Base-by-base conservation (phyloP, 2,797 vertebrate species). In the Luscinia luscinia region DNA sequence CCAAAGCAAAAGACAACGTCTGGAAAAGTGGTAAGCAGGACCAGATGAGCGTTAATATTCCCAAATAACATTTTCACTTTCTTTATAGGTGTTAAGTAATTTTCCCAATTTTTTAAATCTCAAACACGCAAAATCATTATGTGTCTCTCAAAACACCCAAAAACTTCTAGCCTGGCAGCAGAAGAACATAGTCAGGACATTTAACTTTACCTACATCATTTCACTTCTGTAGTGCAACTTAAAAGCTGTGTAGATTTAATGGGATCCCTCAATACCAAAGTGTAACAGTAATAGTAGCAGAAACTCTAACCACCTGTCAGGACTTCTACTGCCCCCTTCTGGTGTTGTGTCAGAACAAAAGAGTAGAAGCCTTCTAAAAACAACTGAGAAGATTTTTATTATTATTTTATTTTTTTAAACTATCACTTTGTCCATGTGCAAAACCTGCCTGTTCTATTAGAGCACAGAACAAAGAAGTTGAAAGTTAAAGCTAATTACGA, bases 1-100 rank as follows among this genome's bases (percentile, higher is more conserved):
- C 99, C 95, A 99, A 97, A 36, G 98, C 98, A 97, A 99, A 99
- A 17, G 99, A 99, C 94, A 99, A 92, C 0, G 98, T 99, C 99
- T 99, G 49, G 97, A 98, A 95, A 76, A 96, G 59, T 4, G 22
- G 23, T 23, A 94, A 95, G 41, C 54, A 87, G 80, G 22, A 94
- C 21, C 30, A 94, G 64, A 13, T 20, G 9, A 89, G 23, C 3
- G 6, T 85, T 40, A 68, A 40, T 43, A 64, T 15, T 73, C 54
- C 54, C 75, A 61, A 67, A 69, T 66, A 88, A 63, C 19, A 22
- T 59, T 93, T 57, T 57, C 32, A 67, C 6, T 22, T 40, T 76
- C 24, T 36, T 54, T 30, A 74, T 3, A 75, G 20, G 18, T 55
- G 66, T 72, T 19, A 66, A 73, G 66, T 40, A 30, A n/a, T 34